Evolutionary conservation across 2,888 invertebrate species (phyloP).

Genomic region (Muschampia plurimacula): DNA sequence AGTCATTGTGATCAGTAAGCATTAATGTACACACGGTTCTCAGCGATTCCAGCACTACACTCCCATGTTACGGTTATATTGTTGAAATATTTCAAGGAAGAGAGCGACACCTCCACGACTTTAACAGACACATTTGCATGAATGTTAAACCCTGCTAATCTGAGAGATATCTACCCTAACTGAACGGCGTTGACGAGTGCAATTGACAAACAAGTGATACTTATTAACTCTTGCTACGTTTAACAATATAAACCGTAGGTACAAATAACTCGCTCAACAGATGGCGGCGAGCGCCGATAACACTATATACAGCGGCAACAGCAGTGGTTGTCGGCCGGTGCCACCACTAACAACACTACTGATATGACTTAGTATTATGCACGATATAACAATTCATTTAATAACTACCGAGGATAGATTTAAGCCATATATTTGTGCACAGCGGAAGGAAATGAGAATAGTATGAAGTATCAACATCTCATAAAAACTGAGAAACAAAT

Average conservation of each 20-base stretch:
- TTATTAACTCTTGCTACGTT: conserved; percentile 77
- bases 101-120: conserved; percentile 55
- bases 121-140: conserved; percentile 57
- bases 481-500: conserved; percentile 82
- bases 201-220: conserved; percentile 85
- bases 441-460: conserved; percentile 76
- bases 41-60: neutral
- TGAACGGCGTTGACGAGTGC: conserved; percentile 81
- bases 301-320: conserved; percentile 67
- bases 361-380: conserved; percentile 72
- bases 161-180: conserved; percentile 73
- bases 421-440: conserved; percentile 81
- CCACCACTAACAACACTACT: conserved; percentile 63
- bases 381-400: conserved; percentile 72
- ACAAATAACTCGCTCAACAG: conserved; percentile 65
- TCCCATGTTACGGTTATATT: neutral
- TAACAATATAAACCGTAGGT: conserved; percentile 79
- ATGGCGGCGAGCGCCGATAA: conserved; percentile 61
- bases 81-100: conserved; percentile 17
- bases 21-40: neutral
- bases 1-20: neutral
- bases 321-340: conserved; percentile 47
- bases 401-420: conserved; percentile 67
- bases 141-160: conserved; percentile 60
- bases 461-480: conserved; percentile 77